A percentile compares a stretch with the other conserved stretches of the same genome.
These are phyloP conservation scores for Apoda limacodes DNA, from an alignment of 2,888 invertebrate genomes.

Conservation along the genomic window DNA sequence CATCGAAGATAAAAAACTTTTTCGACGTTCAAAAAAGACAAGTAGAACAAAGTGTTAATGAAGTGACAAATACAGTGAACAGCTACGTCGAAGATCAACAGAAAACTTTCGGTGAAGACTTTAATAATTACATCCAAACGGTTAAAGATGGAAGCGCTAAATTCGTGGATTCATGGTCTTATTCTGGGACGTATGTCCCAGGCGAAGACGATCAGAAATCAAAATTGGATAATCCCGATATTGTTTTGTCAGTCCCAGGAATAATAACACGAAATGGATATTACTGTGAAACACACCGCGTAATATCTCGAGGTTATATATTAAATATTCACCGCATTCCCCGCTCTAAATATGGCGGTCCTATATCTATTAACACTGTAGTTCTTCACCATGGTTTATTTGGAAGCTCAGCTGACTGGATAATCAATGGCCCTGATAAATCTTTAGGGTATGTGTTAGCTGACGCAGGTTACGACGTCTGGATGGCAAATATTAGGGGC, in stretches of 20 bases:
- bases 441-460: constrained; percentile 75
- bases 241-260: constrained; percentile 41
- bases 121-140: constrained; percentile 36
- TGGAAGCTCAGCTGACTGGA: constrained; percentile 82
- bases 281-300: constrained; percentile 76
- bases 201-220: constrained; percentile 15
- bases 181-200: constrained; percentile 27
- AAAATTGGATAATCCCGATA: constrained; percentile 38
- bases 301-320: constrained; percentile 85
- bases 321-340: constrained; percentile 86
- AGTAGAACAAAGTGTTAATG: constrained; percentile 25
- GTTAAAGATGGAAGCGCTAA: constrained; percentile 29
- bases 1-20: constrained; percentile 30
- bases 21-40: constrained; percentile 26
- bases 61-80: constrained; percentile 34
- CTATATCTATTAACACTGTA: constrained; percentile 45
- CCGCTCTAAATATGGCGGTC: constrained; percentile 23
- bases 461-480: constrained; percentile 80
- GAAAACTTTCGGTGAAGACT: constrained; percentile 31
- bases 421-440: constrained; percentile 76
- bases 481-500: constrained; percentile 87
- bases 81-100: constrained; percentile 39
- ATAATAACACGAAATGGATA: constrained; percentile 71
- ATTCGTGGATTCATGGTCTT: constrained; percentile 34
- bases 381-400: constrained; percentile 86